Conservation (phyloP, 2,797 vertebrate genomes). For the Salarias fasciatus region DNA sequence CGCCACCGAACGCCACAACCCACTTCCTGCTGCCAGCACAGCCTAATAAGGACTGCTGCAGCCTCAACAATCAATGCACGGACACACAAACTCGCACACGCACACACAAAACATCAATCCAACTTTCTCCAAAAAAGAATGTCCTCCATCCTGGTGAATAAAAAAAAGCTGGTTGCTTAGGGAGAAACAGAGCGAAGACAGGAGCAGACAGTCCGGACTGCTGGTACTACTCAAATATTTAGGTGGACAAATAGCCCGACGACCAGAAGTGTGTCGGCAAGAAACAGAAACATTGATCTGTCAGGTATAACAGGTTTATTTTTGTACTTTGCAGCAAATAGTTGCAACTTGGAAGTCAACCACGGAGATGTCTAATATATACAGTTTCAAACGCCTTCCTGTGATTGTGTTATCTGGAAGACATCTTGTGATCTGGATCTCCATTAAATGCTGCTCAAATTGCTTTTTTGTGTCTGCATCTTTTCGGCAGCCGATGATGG, state of each 20-base stretch:
- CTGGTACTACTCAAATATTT: neutral
- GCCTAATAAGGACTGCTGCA: conserved; percentile 77
- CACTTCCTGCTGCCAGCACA: conserved; percentile 80
- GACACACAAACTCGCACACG: neutral
- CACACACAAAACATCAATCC: conserved; percentile 8
- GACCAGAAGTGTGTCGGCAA: neutral
- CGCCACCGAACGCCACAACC: conserved; percentile 67
- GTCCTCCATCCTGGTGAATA: too few relatives aligned
- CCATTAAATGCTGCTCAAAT: neutral
- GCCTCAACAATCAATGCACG: conserved; percentile 40
- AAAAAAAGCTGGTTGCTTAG: neutral
- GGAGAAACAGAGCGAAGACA: neutral
- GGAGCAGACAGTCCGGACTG: neutral
- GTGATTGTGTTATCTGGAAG: conserved; percentile 47
- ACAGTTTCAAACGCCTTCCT: conserved; percentile 49
- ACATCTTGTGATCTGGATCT: conserved; percentile 2
- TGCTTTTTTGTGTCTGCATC: neutral
- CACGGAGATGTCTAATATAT: conserved; percentile 11
- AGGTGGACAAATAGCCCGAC: neutral
- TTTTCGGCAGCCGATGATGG: neutral
- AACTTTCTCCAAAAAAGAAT: neutral
- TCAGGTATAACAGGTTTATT: neutral
- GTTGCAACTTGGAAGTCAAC: conserved; percentile 20
- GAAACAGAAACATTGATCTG: neutral
- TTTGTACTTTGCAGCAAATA: neutral